These are phyloP conservation scores for Mirza zaza DNA, from an alignment of 2,113 vertebrate species.

Conservation along the genomic window DNA sequence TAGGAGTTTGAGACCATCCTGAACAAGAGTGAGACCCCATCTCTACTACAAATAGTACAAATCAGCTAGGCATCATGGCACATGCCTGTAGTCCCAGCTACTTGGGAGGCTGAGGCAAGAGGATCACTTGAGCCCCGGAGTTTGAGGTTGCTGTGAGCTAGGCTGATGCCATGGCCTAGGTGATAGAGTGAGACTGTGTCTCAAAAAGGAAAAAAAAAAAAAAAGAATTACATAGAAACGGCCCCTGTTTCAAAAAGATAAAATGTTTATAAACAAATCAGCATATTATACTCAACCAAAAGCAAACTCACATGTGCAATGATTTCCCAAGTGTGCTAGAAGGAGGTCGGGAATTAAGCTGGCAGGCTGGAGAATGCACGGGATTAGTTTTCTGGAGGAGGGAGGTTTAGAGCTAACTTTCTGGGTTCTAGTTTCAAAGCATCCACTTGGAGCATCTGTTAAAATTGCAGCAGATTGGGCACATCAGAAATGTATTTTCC, in stretches of 20 bases:
- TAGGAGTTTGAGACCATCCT: too few relatives aligned
- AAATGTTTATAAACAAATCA: background rate
- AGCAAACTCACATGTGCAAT: background rate
- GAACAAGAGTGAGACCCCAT: too few relatives aligned
- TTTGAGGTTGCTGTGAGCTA: too few relatives aligned
- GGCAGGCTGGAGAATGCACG: background rate
- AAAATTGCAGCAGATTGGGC: conserved; percentile 43
- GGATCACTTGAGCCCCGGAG: too few relatives aligned
- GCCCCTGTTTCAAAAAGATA: background rate
- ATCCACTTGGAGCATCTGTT: conserved; percentile 1
- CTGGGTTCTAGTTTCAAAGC: background rate
- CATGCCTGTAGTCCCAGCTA: too few relatives aligned
- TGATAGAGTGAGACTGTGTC: too few relatives aligned
- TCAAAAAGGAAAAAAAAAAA: background rate
- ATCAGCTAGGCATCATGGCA: too few relatives aligned
- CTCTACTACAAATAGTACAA: too few relatives aligned
- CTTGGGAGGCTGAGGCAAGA: too few relatives aligned
- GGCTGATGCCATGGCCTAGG: too few relatives aligned
- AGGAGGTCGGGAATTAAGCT: background rate
- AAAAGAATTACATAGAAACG: background rate
- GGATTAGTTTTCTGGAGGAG: conserved; percentile 27
- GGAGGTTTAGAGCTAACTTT: background rate
- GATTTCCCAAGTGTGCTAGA: background rate
- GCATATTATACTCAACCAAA: background rate
- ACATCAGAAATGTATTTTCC: conserved; percentile 43